Base-by-base conservation (phyloP, 1,140 invertebrate species). In the Ladona fulva region DNA sequence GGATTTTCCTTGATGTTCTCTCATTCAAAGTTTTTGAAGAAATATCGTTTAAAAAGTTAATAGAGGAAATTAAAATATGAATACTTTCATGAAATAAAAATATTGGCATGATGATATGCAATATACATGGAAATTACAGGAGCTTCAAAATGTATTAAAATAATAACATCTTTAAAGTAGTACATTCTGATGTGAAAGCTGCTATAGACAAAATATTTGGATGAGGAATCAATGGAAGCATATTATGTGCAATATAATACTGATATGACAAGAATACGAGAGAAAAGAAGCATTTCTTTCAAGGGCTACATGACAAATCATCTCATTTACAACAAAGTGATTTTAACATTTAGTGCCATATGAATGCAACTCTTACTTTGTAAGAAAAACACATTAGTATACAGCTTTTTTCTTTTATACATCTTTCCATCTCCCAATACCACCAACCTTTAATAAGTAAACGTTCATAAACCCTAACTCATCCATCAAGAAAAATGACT, bases 361-460 rank as follows among this genome's bases (percentile, higher is more conserved):
- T 37, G 29, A 66, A 66, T 66, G 3, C 14, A 66, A 19, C 12
- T 66, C 52, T 66, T 66, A 66, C 52, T 66, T 66, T 66, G 52
- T 66, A 66, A 66, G 52, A 66, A 66, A 66, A 66, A 66, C 52
- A 66, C 52, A 19, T 66, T 66, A 66, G 52, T 66, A 66, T 66
- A 66, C 52, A 66, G 16, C 52, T 6, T 66, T 22, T 19, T 5
- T 5, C 1, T 66, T 66, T 66, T 66, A 66, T 22, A 66, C 14
- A 19, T 66, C 52, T 22, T 66, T 22, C 14, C 14, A 19, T 66
- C 52, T 22, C n/a, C 52, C 14, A 22, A 66, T 6, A 19, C 52
- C 14, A 19, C n/a, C n/a, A 66, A 66, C 14, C n/a, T 19, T 66
- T 66, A 66, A 66, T 66, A 19, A 19, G 14, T 19, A 66, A 66